phyloP scores from a whole-genome alignment of 2,797 vertebrate species.

The Gymnothorax reevesii region DNA sequence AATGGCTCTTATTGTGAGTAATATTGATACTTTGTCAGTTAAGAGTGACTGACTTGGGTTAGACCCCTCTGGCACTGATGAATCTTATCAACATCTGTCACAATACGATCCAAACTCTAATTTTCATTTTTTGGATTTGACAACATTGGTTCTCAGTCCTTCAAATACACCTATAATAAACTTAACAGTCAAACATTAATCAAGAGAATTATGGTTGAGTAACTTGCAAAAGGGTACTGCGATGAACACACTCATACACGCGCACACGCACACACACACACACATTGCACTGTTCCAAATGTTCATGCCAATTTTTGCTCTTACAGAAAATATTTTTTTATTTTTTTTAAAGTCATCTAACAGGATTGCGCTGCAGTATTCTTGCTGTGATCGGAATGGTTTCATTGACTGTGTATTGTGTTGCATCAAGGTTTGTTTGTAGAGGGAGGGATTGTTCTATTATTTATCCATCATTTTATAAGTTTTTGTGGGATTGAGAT shows the following conservation, averaged over 20 bases:
- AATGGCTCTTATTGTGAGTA: too few species aligned
- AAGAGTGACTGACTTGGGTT: too few species aligned
- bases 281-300: background rate
- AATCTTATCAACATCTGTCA: too few species aligned
- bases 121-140: too few species aligned
- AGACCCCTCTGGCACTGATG: too few species aligned
- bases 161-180: background rate
- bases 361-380: background rate
- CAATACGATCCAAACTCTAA: too few species aligned
- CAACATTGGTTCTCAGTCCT: too few species aligned
- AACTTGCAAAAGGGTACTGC: background rate
- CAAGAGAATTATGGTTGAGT: background rate
- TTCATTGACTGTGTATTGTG: background rate
- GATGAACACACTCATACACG: background rate
- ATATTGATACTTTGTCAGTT: too few species aligned
- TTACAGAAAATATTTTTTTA: background rate
- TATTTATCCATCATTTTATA: background rate
- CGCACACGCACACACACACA: background rate
- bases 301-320: constrained; percentile 6
- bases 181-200: background rate
- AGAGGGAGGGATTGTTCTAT: background rate
- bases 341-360: background rate
- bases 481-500: too few species aligned
- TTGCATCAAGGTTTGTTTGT: background rate
- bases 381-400: background rate